Evolutionary conservation across 1,140 invertebrate species (phyloP).

Genomic region (fruit fly (Drosophila melanogaster)): DNA sequence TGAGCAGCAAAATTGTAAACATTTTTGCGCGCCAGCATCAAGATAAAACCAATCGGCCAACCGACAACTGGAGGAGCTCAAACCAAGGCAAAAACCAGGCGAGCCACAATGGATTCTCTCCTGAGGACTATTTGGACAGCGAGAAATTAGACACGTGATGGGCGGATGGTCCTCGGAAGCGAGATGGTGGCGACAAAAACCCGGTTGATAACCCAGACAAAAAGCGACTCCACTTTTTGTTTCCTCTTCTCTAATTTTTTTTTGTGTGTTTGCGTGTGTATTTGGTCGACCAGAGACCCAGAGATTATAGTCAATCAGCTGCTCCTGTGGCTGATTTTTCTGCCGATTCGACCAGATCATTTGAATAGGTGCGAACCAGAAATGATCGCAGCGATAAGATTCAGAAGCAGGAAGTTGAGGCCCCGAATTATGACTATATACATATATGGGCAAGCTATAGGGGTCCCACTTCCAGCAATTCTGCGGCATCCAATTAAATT

Average conservation of each 20-base stretch:
- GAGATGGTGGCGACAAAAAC: conserved; percentile 73
- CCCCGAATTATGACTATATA: conserved; percentile 68
- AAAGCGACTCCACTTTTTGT: conserved; percentile 49
- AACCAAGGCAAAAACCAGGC: conserved; percentile 27
- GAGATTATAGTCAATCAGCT: conserved; percentile 64
- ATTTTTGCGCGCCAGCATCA: conserved; percentile 80
- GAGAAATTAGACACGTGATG: conserved; percentile 81
- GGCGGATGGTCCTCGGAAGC: conserved; percentile 28
- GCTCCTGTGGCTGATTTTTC: conserved; percentile 29
- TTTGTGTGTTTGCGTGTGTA: neutral
- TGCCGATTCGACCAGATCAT: conserved; percentile 45
- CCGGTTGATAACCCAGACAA: conserved; percentile 56
- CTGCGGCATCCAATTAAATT: conserved; percentile 79
- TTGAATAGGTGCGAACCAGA: conserved; percentile 76
- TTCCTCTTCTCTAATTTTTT: conserved; percentile 6
- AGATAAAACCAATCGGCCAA: conserved; percentile 48
- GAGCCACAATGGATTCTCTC: conserved; percentile 58
- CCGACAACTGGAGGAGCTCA: conserved; percentile 23
- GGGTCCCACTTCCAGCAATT: conserved; percentile 36
- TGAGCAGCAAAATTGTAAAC: conserved; percentile 76
- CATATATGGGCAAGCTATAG: conserved; percentile 45
- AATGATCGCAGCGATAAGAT: conserved; percentile 50
- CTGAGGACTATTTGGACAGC: conserved; percentile 72
- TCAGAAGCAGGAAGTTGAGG: conserved; percentile 51
- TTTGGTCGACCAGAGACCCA: neutral